A percentile compares a stretch with the other conserved stretches of the same genome.
These are phyloP conservation scores for Euphydryas editha DNA, from an alignment of 2,888 invertebrate species.

Conservation along the genomic window DNA sequence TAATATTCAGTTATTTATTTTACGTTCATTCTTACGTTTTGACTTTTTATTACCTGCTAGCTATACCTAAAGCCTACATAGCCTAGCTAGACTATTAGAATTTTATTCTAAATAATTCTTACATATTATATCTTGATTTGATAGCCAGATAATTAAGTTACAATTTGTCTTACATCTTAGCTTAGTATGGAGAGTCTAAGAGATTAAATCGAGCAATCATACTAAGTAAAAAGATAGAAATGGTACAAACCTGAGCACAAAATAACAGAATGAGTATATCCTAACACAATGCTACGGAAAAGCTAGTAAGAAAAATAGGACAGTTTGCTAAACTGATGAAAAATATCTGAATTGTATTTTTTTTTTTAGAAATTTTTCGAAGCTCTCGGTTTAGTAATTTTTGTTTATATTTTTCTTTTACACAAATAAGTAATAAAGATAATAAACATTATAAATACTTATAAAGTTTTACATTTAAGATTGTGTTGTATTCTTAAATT, in stretches of 20 bases:
- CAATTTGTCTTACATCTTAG: not conserved
- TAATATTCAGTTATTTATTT: slow-evolving; percentile 31
- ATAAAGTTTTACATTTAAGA: too few species aligned
- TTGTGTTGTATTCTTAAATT: too few species aligned
- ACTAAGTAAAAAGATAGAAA: not conserved
- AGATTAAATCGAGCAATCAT: not conserved
- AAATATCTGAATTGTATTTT: not conserved
- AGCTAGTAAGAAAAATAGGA: not conserved
- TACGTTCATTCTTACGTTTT: slow-evolving; percentile 19
- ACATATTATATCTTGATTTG: too few species aligned
- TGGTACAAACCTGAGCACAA: not conserved
- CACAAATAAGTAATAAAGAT: not conserved
- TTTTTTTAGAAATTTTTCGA: not conserved
- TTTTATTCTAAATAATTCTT: too few species aligned
- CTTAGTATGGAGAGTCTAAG: not conserved
- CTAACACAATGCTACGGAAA: not conserved
- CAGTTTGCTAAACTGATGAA: not conserved
- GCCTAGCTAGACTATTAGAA: too few species aligned
- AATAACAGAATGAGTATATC: not conserved
- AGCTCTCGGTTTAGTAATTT: not conserved
- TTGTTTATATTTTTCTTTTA: not conserved
- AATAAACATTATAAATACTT: too few species aligned
- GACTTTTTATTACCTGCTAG: not conserved
- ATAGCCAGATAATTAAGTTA: too few species aligned
- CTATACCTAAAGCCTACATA: not conserved